Conservation (phyloP, 2,888 invertebrate species). For the Diabrotica balteata region DNA sequence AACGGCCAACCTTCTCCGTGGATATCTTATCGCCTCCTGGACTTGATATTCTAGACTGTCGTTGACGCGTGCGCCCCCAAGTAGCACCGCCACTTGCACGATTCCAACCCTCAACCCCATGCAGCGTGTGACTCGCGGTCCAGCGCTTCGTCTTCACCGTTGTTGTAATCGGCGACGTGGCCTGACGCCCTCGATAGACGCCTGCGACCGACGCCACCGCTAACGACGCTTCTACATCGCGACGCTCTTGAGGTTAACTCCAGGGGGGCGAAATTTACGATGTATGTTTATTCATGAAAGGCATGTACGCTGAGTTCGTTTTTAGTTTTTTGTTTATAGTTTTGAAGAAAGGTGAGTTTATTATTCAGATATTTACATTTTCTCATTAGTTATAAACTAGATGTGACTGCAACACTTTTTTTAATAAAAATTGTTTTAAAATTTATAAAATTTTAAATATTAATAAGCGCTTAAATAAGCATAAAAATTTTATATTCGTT, state of each 20-base stretch:
- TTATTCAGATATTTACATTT: no score
- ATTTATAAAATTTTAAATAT: no score
- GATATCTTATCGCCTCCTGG: conserved; percentile 1
- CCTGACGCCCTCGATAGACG: conserved; percentile 43
- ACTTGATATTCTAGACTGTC: not conserved
- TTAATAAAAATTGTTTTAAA: no score
- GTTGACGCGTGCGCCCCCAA: conserved; percentile 23
- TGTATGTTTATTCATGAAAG: conserved; percentile 18
- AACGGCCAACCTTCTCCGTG: not conserved
- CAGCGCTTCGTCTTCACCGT: conserved; percentile 40
- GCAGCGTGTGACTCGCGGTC: conserved; percentile 46
- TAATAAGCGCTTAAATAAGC: no score
- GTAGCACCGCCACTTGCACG: not conserved
- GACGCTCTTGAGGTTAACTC: conserved; percentile 14
- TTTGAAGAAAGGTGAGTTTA: conserved; percentile 33
- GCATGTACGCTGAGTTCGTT: conserved; percentile 33
- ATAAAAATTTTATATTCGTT: no score
- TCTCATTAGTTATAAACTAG: no score
- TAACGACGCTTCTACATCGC: conserved; percentile 12
- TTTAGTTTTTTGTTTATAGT: conserved; percentile 30
- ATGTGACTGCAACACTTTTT: no score
- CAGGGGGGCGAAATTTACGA: conserved; percentile 21
- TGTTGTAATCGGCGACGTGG: conserved; percentile 35
- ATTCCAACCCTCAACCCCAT: conserved; percentile 28
- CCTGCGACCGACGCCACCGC: conserved; percentile 27